Evolutionary conservation across 2,113 vertebrate genomes (phyloP), one percentile per base, ranked within the genome.

Genomic region (Xiphias gladius): DNA sequence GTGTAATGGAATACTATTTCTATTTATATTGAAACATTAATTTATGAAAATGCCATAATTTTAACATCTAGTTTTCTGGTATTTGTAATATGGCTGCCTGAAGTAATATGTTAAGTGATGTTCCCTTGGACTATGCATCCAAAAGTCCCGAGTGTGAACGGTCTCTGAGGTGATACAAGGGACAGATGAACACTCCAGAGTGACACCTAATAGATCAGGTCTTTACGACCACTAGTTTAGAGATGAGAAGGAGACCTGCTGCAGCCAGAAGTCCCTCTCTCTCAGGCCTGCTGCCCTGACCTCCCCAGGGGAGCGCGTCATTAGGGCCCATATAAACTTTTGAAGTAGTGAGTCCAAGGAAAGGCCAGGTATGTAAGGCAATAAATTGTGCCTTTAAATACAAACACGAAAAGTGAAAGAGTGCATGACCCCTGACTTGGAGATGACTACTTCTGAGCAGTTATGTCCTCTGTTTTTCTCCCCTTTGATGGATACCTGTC

Each of bases 321-420:
- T 93, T 93, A 91, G 70, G 86, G 86, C 65, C 76, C 87, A 85
- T 91, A 91, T 92, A 92, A 92, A 94, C 90, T 91, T 94, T 93
- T 92, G 91, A 93, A 93, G 91, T 94, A 20, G 73, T 35, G 88
- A 78, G 73, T 92, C 83, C 76, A 90, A 86, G 79, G 71, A 91
- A 90, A 86, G 78, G 86, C 86, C 80, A 90, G 88, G 87, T 92
- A 89, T 92, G 91, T 86, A 79, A 81, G 90, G 90, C 73, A 87
- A 91, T 92, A 93, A 94, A 93, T 82, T 82, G 62, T 86, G 86
- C 71, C 84, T 79, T 90, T 91, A 88, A 94, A 93, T 89, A 84
- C 89, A 91, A 94, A 92, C 87, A 88, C 63, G 4, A 86, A 91
- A 94, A 91, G 90, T 91, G 82, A 92, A 92, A 84, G 73, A 89